Percentiles rank a stretch among this genome's conserved stretches.
Conservation (phyloP, 1,140 invertebrate species). For the Heliothis subflexa region DNA sequence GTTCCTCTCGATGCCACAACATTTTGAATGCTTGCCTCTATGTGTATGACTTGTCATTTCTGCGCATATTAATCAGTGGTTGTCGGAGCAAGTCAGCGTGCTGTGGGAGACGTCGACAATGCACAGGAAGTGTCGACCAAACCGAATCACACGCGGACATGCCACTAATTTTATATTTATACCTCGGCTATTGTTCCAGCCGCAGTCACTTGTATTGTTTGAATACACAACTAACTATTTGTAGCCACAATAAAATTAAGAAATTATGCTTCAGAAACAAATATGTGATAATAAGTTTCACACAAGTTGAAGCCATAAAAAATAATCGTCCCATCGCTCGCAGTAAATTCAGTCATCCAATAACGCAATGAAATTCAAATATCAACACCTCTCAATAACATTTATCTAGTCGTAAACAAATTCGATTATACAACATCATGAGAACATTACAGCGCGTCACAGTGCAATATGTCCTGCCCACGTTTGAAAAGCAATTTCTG, state of each 20-base stretch:
- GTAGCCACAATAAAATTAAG: background rate
- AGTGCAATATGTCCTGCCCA: slow-evolving; percentile 62
- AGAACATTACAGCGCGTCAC: slow-evolving; percentile 49
- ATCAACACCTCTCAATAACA: slow-evolving; percentile 37
- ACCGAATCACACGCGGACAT: slow-evolving; percentile 76
- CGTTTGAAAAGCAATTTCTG: slow-evolving; percentile 71
- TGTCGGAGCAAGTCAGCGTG: slow-evolving; percentile 65
- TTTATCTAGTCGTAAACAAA: slow-evolving; percentile 44
- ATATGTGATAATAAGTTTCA: background rate
- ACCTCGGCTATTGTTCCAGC: slow-evolving; percentile 71
- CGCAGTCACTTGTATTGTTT: slow-evolving; percentile 34
- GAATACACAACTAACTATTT: background rate
- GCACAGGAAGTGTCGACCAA: slow-evolving; percentile 83
- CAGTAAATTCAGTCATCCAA: slow-evolving; percentile 14
- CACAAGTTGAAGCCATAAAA: slow-evolving; percentile 17
- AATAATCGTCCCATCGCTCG: slow-evolving; percentile 23
- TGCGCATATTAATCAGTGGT: slow-evolving; percentile 55
- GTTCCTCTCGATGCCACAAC: background rate
- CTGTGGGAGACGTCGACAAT: slow-evolving; percentile 73
- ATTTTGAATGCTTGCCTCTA: background rate
- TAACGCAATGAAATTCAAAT: slow-evolving; percentile 44
- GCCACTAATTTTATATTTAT: slow-evolving; percentile 74
- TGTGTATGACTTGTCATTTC: slow-evolving; percentile 9
- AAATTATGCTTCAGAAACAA: background rate
- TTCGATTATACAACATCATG: slow-evolving; percentile 48